Percentiles rank a stretch among this genome's conserved stretches.
Conservation (phyloP, 2,113 vertebrate species). For the Anguilla rostrata region DNA sequence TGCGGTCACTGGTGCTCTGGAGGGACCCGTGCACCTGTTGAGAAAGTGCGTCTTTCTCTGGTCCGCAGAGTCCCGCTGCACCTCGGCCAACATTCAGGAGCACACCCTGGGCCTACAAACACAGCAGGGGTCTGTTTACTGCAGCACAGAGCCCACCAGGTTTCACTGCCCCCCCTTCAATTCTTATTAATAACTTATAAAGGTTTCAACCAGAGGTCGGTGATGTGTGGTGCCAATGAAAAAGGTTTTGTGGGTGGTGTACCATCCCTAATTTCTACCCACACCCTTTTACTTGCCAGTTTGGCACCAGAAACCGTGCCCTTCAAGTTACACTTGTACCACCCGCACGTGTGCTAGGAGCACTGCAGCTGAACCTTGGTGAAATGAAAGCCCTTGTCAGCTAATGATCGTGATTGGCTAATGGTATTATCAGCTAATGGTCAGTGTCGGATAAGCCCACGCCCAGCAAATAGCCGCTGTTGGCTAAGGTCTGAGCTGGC, state of each 20-base stretch:
- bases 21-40: slow-evolving; percentile 25
- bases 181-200: not conserved
- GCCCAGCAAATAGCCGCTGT: too few relatives aligned
- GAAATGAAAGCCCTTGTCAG: too few relatives aligned
- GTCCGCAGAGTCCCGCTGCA: slow-evolving; percentile 12
- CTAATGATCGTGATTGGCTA: too few relatives aligned
- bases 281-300: too few relatives aligned
- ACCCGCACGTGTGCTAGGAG: not conserved
- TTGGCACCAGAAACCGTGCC: not conserved
- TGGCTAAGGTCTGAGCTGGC: too few relatives aligned
- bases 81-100: too few relatives aligned
- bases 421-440: too few relatives aligned
- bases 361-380: not conserved
- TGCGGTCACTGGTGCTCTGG: slow-evolving; percentile 29
- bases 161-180: not conserved
- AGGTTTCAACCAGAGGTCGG: not conserved
- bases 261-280: too few relatives aligned
- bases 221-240: too few relatives aligned
- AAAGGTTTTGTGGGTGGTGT: too few relatives aligned
- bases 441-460: too few relatives aligned
- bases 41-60: slow-evolving; percentile 10
- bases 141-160: not conserved
- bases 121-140: not conserved
- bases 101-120: not conserved
- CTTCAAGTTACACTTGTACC: not conserved